phyloP scores from a whole-genome alignment of 2,797 vertebrate species.

The Hylomyscus alleni region DNA sequence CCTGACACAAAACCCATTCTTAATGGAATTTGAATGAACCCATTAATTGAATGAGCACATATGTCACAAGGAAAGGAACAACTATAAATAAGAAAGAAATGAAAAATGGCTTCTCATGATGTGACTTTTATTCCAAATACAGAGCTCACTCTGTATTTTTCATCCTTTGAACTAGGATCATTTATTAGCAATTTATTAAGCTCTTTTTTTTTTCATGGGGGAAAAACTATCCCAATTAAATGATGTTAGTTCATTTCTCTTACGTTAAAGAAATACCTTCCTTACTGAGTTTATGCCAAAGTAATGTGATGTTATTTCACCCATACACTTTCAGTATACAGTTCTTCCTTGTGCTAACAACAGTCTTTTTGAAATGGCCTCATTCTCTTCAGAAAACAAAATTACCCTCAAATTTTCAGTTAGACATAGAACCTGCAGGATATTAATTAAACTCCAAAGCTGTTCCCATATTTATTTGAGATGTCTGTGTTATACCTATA shows the following conservation, averaged over 20 bases:
- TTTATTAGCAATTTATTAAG: conserved; percentile 64
- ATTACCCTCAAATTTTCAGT: conserved; percentile 51
- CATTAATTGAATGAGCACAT: neutral
- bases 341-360: conserved; percentile 51
- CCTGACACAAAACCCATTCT: neutral
- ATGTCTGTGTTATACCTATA: conserved; percentile 55
- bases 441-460: conserved; percentile 40
- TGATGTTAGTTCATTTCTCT: conserved; percentile 66
- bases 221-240: conserved; percentile 60
- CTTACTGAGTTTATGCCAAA: conserved; percentile 62
- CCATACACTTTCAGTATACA: conserved; percentile 4
- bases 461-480: conserved; percentile 34
- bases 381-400: conserved; percentile 38
- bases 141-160: conserved; percentile 35
- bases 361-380: conserved; percentile 59
- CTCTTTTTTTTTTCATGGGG: neutral
- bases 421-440: conserved; percentile 68
- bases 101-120: neutral
- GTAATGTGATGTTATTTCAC: conserved; percentile 27
- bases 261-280: conserved; percentile 60
- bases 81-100: conserved; percentile 15
- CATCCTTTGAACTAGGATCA: conserved; percentile 53
- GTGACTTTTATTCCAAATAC: neutral
- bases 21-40: conserved; percentile 54
- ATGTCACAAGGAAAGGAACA: conserved; percentile 15